These are phyloP conservation scores for Yponomeuta plumbellus DNA, from an alignment of 2,888 invertebrate species.

Conservation along the genomic window DNA sequence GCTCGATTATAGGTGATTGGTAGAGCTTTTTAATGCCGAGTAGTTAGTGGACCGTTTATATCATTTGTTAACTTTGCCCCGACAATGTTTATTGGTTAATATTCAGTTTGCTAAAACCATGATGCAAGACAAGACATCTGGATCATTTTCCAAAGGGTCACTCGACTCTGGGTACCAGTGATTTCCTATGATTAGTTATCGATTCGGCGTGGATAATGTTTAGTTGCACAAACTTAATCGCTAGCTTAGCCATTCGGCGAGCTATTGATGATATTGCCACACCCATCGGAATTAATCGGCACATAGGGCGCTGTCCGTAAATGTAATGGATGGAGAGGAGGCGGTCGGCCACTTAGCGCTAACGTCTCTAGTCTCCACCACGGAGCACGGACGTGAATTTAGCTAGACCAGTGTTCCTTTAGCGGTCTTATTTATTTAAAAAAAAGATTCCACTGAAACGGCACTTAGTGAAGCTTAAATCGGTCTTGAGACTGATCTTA, in stretches of 20 bases:
- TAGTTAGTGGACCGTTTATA: too few relatives aligned
- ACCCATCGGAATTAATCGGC: background rate
- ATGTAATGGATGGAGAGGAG: background rate
- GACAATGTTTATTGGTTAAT: too few relatives aligned
- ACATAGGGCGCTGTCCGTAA: background rate
- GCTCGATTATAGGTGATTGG: too few relatives aligned
- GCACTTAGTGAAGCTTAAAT: too few relatives aligned
- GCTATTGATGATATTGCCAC: background rate
- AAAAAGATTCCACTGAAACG: too few relatives aligned
- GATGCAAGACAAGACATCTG: background rate
- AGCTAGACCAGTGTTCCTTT: too few relatives aligned
- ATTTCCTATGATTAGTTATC: background rate
- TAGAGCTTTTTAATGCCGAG: too few relatives aligned
- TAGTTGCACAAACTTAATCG: background rate
- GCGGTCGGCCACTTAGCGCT: background rate
- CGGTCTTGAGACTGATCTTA: too few relatives aligned
- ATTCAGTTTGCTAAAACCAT: too few relatives aligned
- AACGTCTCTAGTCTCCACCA: background rate
- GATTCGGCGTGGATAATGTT: background rate
- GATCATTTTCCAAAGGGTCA: background rate
- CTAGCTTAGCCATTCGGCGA: background rate
- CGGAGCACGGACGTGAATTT: too few relatives aligned
- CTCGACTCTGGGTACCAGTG: background rate
- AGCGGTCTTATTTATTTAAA: too few relatives aligned
- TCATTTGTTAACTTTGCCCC: too few relatives aligned